These are phyloP conservation scores for Craseonycteris thonglongyai DNA, from an alignment of 2,113 vertebrate species.

Conservation along the genomic window DNA sequence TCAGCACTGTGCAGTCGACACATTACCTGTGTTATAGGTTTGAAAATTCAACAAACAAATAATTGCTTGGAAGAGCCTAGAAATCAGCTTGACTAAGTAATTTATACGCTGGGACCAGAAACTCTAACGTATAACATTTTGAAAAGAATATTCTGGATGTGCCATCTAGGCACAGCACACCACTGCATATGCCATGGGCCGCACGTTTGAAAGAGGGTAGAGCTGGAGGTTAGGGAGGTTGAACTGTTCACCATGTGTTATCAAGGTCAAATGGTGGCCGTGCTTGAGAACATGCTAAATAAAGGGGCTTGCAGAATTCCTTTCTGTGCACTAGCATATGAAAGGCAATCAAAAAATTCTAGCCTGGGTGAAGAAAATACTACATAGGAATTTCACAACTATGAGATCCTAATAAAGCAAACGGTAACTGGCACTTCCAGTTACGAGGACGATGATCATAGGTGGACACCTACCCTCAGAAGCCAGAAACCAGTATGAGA, in stretches of 20 bases:
- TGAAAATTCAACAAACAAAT: not conserved
- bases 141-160: not conserved
- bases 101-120: not conserved
- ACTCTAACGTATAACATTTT: not conserved
- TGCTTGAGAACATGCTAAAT: not conserved
- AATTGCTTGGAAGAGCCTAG: not conserved
- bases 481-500: not conserved
- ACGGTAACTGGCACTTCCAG: not conserved
- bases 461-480: not conserved
- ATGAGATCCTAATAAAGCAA: not conserved
- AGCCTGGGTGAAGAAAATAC: not conserved
- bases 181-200: not conserved
- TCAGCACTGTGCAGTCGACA: not conserved
- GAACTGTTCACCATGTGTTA: not conserved
- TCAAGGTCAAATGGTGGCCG: not conserved
- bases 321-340: not conserved
- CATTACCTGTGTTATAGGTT: not conserved
- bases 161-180: not conserved
- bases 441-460: not conserved
- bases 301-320: not conserved
- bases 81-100: not conserved
- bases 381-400: not conserved
- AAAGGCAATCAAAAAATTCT: not conserved
- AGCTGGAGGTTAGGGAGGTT: not conserved
- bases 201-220: not conserved